Conservation (phyloP, 2,888 invertebrate species). For the Leucoptera coffeella region DNA sequence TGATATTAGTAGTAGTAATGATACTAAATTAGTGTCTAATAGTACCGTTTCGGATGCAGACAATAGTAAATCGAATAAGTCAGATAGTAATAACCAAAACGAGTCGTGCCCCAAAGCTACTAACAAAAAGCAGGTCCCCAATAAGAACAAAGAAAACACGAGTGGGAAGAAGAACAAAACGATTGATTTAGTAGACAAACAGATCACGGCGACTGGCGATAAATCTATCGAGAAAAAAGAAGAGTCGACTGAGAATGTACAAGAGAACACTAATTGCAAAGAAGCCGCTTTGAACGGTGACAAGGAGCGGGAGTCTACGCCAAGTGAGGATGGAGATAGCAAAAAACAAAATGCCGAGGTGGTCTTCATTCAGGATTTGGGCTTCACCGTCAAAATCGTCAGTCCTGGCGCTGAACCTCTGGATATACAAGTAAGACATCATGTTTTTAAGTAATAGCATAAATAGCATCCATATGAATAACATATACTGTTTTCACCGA, state of each 20-base stretch:
- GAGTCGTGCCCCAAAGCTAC: slow-evolving; percentile 16
- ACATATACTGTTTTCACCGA: too few relatives aligned
- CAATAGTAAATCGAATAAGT: slow-evolving; percentile 30
- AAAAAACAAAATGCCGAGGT: slow-evolving; percentile 69
- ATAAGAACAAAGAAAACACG: slow-evolving; percentile 1
- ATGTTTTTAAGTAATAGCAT: not conserved
- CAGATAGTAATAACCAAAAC: slow-evolving; percentile 22
- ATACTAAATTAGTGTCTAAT: slow-evolving; percentile 44
- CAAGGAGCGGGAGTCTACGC: slow-evolving; percentile 30
- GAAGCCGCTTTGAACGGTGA: slow-evolving; percentile 33
- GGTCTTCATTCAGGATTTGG: slow-evolving; percentile 84
- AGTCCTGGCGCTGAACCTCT: slow-evolving; percentile 88
- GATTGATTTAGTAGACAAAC: too few relatives aligned
- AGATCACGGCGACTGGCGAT: slow-evolving; percentile 14
- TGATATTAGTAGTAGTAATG: slow-evolving; percentile 49
- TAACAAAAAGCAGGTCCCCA: slow-evolving; percentile 14
- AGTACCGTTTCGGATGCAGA: slow-evolving; percentile 37
- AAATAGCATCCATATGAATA: too few relatives aligned
- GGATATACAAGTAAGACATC: slow-evolving; percentile 72
- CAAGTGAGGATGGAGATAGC: slow-evolving; percentile 48
- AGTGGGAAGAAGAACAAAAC: slow-evolving; percentile 29
- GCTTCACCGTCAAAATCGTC: slow-evolving; percentile 89
- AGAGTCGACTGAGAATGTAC: slow-evolving; percentile 15
- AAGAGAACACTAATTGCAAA: slow-evolving; percentile 13
- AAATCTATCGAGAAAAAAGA: slow-evolving; percentile 23